Evolutionary conservation across 92 coral and sea anemone genomes (phyloP), one percentile per base, ranked within the genome.

Genomic region (Zoanthus solanderi): DNA sequence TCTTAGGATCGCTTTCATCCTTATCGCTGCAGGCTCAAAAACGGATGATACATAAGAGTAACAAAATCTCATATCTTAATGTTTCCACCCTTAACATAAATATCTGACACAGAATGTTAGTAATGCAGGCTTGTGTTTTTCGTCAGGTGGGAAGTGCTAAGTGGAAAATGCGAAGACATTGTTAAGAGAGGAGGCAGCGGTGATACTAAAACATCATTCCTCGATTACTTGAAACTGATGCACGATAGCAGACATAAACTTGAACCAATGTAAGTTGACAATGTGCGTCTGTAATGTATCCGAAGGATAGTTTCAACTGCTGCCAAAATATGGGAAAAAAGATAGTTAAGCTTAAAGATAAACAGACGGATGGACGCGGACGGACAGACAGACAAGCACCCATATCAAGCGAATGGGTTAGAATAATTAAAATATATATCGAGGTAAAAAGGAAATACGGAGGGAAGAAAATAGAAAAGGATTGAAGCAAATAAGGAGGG

Each of bases 101-200:
- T 14, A 17, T 60, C 17, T 14, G 23, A 60, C 23, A 15, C 18
- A 60, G 3, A 37, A 4, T 37, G 23, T 4, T 0, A 2, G 18
- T 6, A 29, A 1, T n/a, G 47, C 9, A 48, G 28, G 7, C 31
- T 46, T 46, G 15, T 18, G 9, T 28, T 9, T 47, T 72, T 9
- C 32, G 5, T 16, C 88, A 84, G 76, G 60, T 89, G 90, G 92
- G 84, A 89, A 7, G 92, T 89, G 17, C 56, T 50, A 32, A 92
- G 94, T 15, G 94, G 94, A 4, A 92, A 92, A 53, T 85, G 92
- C n/a, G 90, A 89, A 32, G 88, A 89, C 18, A 89, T 92, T 42
- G 94, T 89, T 17, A 83, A 89, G 50, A 48, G 90, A 30, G 94
- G 94, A 16, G 92, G 94, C 9, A 92, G 87, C 44, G 92, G 92